A percentile compares a stretch with the other conserved stretches of the same genome.
Conservation (phyloP, 2,888 invertebrate species). For the Lithodes maja region DNA sequence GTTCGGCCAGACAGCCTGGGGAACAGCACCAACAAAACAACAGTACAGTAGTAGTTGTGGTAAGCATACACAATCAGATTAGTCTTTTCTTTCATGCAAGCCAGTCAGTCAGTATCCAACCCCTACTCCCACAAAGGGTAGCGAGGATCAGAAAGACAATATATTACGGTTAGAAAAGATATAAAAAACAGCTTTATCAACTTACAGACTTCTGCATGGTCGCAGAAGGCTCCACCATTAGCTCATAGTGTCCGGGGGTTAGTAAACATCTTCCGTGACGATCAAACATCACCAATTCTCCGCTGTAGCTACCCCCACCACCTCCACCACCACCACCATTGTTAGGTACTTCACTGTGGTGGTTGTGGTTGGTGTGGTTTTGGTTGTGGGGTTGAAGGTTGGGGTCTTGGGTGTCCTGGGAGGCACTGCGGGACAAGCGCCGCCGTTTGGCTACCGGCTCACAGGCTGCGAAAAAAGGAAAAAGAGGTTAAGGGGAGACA, state of each 20-base stretch:
- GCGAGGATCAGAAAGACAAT: not conserved
- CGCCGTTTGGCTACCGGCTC: slow-evolving; percentile 69
- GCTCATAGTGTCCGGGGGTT: slow-evolving; percentile 92
- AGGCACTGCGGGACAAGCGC: slow-evolving; percentile 58
- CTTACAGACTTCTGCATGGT: not conserved
- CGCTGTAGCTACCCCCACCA: slow-evolving; percentile 72
- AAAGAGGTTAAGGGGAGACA: not conserved
- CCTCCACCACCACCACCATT: slow-evolving; percentile 76
- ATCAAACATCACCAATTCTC: slow-evolving; percentile 90
- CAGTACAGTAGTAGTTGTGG: too few relatives aligned
- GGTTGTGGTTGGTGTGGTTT: slow-evolving; percentile 75
- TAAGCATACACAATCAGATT: too few relatives aligned
- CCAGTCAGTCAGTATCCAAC: too few relatives aligned
- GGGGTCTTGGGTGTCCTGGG: slow-evolving; percentile 62
- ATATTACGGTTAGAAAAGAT: not conserved
- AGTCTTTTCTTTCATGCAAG: too few relatives aligned
- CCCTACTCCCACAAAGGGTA: not conserved
- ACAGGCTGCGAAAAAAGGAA: slow-evolving; percentile 38
- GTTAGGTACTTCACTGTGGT: slow-evolving; percentile 75
- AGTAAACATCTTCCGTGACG: slow-evolving; percentile 90
- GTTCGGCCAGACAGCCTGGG: too few relatives aligned
- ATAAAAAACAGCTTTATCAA: too few relatives aligned
- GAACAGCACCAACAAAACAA: too few relatives aligned
- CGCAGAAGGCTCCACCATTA: slow-evolving; percentile 80
- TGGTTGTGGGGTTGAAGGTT: slow-evolving; percentile 50